phyloP scores from a whole-genome alignment of 1,140 invertebrate genomes.

The Phymastichus coffea region DNA sequence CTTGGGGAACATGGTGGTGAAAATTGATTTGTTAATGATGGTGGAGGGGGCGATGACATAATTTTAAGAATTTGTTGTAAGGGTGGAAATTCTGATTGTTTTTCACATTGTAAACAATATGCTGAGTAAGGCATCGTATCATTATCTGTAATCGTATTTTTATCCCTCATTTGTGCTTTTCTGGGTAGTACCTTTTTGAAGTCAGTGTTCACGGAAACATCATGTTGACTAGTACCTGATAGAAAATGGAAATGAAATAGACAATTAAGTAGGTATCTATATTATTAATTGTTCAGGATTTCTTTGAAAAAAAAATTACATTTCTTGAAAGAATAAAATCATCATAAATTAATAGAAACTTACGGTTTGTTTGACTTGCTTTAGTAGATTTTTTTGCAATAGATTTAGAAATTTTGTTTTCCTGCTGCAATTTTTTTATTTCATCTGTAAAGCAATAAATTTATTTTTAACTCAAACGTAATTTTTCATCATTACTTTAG shows the following conservation, averaged over 20 bases:
- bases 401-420: neutral
- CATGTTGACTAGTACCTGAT: conserved; percentile 6
- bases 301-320: neutral
- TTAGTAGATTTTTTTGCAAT: neutral
- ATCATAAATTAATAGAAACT: neutral
- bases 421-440: conserved; percentile 1
- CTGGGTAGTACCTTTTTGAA: neutral
- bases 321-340: neutral
- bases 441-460: neutral
- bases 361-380: conserved; percentile 7
- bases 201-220: conserved; percentile 30
- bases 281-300: neutral
- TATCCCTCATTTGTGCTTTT: conserved; percentile 28
- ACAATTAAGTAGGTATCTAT: too few species aligned
- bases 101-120: conserved; percentile 39
- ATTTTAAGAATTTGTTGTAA: conserved; percentile 36
- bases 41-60: conserved; percentile 32
- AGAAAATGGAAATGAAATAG: too few species aligned
- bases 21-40: conserved; percentile 17
- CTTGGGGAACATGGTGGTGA: conserved; percentile 23
- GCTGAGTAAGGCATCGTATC: conserved; percentile 37
- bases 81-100: conserved; percentile 17
- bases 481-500: too few species aligned
- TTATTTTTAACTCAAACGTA: too few species aligned
- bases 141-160: conserved; percentile 35